Evolutionary conservation across 2,888 invertebrate genomes (phyloP).

Genomic region (Notodonta dromedarius): DNA sequence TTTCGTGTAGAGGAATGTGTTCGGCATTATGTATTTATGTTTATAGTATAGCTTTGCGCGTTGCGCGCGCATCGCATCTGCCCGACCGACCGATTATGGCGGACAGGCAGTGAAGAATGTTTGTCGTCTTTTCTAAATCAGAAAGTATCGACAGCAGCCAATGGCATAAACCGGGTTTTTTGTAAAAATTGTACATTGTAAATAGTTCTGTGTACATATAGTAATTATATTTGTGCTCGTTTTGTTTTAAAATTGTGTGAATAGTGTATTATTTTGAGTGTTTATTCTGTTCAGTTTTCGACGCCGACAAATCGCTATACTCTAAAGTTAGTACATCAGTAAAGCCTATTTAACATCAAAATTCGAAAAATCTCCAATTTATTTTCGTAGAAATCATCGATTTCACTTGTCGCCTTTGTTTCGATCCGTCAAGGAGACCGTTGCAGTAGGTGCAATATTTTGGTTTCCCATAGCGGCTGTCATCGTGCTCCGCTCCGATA

Average conservation of each 20-base stretch:
- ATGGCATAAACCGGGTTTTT: conserved; percentile 87
- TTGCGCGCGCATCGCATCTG: conserved; percentile 84
- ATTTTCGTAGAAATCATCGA: conserved; percentile 48
- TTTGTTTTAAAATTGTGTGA: conserved; percentile 85
- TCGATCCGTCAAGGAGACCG: conserved; percentile 81
- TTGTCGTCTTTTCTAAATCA: conserved; percentile 83
- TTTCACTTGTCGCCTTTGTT: conserved; percentile 79
- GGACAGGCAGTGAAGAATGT: conserved; percentile 81
- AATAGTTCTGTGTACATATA: conserved; percentile 90
- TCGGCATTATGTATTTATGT: conserved; percentile 65
- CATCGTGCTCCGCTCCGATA: conserved; percentile 68
- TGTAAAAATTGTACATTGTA: conserved; percentile 88
- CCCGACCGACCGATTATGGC: conserved; percentile 83
- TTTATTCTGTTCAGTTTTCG: conserved; percentile 85
- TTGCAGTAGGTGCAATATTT: conserved; percentile 83
- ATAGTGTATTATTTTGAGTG: conserved; percentile 85
- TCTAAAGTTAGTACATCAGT: conserved; percentile 75
- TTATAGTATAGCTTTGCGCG: conserved; percentile 80
- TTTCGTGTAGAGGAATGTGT: conserved; percentile 33
- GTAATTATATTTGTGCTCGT: conserved; percentile 88
- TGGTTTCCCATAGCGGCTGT: conserved; percentile 79
- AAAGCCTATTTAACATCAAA: conserved; percentile 63
- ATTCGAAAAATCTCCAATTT: conserved; percentile 49
- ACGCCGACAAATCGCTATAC: conserved; percentile 82
- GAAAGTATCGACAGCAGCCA: conserved; percentile 86